Conservation (phyloP, 2,888 invertebrate species). For the Tholera decimalis region DNA sequence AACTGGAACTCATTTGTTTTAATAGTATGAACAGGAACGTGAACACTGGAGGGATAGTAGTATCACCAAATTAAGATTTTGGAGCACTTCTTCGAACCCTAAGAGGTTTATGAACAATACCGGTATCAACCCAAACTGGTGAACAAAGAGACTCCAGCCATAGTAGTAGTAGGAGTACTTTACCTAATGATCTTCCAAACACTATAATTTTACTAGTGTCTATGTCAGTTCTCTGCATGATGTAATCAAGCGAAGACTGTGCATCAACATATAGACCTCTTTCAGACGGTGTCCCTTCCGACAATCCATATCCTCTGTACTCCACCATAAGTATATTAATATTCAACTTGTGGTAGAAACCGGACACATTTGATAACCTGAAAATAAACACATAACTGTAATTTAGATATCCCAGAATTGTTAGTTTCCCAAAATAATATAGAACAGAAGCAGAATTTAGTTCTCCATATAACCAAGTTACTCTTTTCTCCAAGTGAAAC, state of each 20-base stretch:
- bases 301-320: slow-evolving; percentile 98
- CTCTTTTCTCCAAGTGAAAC: background rate
- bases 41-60: background rate
- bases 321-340: slow-evolving; percentile 98
- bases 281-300: slow-evolving; percentile 97
- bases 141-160: background rate
- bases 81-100: no score
- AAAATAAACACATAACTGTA: slow-evolving; percentile 52
- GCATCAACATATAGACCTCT: slow-evolving; percentile 97
- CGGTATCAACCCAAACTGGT: background rate
- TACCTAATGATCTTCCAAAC: slow-evolving; percentile 97
- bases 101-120: background rate
- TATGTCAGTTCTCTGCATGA: slow-evolving; percentile 95
- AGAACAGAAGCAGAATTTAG: background rate
- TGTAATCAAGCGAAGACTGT: slow-evolving; percentile 96
- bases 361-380: slow-evolving; percentile 97
- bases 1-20: background rate
- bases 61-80: background rate
- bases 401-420: background rate
- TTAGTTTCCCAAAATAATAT: background rate
- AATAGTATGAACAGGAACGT: no score
- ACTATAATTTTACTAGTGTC: slow-evolving; percentile 96
- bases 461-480: no score
- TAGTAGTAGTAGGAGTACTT: slow-evolving; percentile 56
- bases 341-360: slow-evolving; percentile 95